Conservation (phyloP, 2,888 invertebrate genomes). For the Melipona bicolor region DNA sequence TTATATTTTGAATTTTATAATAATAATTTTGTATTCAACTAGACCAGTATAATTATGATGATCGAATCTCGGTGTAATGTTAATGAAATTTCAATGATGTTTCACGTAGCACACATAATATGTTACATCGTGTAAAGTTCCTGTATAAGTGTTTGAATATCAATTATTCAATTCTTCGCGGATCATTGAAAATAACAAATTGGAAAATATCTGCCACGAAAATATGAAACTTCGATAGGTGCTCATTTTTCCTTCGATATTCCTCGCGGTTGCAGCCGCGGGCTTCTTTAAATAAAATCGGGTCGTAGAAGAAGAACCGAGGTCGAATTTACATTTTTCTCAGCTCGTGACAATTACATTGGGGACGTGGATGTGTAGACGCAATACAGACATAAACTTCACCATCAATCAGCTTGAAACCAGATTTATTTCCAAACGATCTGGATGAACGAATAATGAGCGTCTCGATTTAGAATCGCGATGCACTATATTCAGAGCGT, state of each 20-base stretch:
- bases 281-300: constrained; percentile 9
- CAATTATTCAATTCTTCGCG: no score
- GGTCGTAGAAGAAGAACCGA: background rate
- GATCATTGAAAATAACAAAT: no score
- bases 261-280: background rate
- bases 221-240: background rate
- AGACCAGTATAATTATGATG: no score
- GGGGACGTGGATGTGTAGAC: background rate
- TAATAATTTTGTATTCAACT: no score
- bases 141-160: no score
- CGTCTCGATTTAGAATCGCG: constrained; percentile 16
- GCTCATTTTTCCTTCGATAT: background rate
- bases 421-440: constrained; percentile 27
- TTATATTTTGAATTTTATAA: no score
- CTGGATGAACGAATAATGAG: constrained; percentile 34
- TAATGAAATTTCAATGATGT: no score
- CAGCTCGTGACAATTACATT: background rate
- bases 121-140: no score
- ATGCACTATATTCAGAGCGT: background rate
- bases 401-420: constrained; percentile 31
- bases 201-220: background rate
- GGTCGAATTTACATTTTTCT: background rate
- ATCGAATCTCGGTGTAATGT: no score
- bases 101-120: no score
- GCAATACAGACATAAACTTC: background rate